Percentiles rank a stretch among this genome's conserved stretches.
These are phyloP conservation scores for Limulus polyphemus DNA, from an alignment of 2,888 invertebrate species.

Conservation along the genomic window DNA sequence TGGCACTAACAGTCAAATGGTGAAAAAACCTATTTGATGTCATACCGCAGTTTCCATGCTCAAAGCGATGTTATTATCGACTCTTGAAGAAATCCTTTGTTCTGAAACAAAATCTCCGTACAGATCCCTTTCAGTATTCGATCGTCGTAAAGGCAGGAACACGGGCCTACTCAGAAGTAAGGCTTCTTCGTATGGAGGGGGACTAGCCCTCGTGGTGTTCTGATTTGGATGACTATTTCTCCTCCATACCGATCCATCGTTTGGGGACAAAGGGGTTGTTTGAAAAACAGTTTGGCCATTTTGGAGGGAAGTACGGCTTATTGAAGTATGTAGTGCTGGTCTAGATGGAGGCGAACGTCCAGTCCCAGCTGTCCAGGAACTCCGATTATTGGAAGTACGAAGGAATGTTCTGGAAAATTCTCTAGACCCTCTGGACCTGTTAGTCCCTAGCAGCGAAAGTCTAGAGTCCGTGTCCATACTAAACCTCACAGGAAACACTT, in stretches of 20 bases:
- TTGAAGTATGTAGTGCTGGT: not conserved
- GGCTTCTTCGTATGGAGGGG: conserved; percentile 54
- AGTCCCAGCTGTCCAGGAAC: not conserved
- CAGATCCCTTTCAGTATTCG: conserved; percentile 24
- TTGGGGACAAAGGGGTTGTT: not conserved
- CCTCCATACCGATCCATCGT: not conserved
- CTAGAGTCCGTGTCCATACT: conserved; percentile 20
- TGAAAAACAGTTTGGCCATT: conserved; percentile 1
- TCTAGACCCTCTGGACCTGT: no score
- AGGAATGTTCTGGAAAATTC: not conserved
- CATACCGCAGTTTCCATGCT: no score
- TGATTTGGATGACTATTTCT: not conserved
- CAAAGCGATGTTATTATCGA: no score
- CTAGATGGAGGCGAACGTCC: not conserved
- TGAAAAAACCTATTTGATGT: no score
- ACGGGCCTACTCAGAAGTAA: conserved; percentile 41
- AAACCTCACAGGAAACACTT: conserved; percentile 16
- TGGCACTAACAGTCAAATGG: no score
- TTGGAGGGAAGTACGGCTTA: not conserved
- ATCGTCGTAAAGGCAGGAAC: conserved; percentile 19
- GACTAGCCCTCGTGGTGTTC: conserved; percentile 28
- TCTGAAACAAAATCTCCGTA: no score
- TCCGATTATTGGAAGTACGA: conserved; percentile 1
- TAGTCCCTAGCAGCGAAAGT: no score
- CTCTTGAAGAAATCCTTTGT: no score